Base-by-base conservation (phyloP, 2,888 invertebrate genomes). In the Pterostichus madidus region DNA sequence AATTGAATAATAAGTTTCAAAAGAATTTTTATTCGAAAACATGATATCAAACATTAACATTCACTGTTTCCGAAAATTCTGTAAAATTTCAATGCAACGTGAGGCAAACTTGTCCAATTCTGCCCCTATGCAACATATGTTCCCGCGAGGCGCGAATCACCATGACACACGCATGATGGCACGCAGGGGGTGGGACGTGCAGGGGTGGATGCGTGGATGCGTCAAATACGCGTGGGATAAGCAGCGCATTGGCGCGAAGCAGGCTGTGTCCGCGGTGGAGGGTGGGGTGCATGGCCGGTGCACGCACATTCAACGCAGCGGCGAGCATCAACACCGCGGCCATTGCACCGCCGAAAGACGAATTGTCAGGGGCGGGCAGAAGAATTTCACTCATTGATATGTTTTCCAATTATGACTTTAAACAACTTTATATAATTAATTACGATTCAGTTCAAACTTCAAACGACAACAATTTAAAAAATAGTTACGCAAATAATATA, bases 291-390 rank as follows among this genome's bases (percentile, higher is more conserved):
- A 52, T 78, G 80, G 80, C 13, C 31, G 32, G 49, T 77, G 75
- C 80, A 77, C 77, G 79, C 84, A 84, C 83, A 81, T 83, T 75
- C 80, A 80, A 80, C 80, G 39, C 64, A 59, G 24, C 56, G 76
- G 31, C 15, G 56, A 17, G 46, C 13, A 13, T 56, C 56, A 56
- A 56, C 64, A 64, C 8, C 44, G 68, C 83, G 80, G 83, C 80
- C 83, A 80, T 83, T 83, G 79, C 84, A 84, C 83, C 78, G 84
- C 68, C 83, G 80, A 80, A 83, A 80, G 59, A 39, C 78, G 49
- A 49, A 75, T 17, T 49, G 35, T 46, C 75, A 78, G 78, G 10
- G 78, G 78, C 78, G 78, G 56, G 24, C 35, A 59, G 39, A 8
- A 1, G 1, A 4, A 49, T 49, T 49, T 49, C 49, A 49, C 49